Conservation (phyloP, 2,797 vertebrate species). For the Oreortyx pictus region DNA sequence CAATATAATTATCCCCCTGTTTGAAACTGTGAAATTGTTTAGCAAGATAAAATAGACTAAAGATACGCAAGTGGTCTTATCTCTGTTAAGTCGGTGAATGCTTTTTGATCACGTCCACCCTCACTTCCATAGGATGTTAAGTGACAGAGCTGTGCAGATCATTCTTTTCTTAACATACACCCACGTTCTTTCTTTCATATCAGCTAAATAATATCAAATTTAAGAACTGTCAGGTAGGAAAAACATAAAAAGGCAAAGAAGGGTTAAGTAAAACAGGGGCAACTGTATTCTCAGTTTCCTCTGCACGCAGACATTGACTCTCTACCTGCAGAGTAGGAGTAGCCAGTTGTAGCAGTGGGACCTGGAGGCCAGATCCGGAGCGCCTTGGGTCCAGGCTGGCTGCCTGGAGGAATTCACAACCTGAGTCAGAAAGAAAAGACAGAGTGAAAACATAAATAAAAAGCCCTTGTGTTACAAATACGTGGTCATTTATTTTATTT, state of each 20-base stretch:
- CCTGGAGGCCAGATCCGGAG: neutral
- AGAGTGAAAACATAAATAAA: neutral
- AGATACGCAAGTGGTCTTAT: conserved; percentile 58
- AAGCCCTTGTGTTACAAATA: rapidly evolving
- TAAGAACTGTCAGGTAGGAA: conserved; percentile 60
- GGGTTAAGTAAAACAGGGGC: neutral
- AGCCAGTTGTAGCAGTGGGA: neutral
- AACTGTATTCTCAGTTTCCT: conserved; percentile 1
- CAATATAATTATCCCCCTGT: conserved; percentile 51
- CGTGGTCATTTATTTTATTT: rapidly evolving
- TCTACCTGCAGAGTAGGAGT: neutral
- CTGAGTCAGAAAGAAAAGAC: neutral
- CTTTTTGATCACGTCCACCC: conserved; percentile 74
- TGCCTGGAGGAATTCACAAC: neutral
- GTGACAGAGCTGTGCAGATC: conserved; percentile 69
- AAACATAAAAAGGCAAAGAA: conserved; percentile 55
- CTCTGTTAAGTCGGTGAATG: conserved; percentile 53
- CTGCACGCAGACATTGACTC: neutral
- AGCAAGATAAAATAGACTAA: conserved; percentile 67
- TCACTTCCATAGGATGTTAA: conserved; percentile 75
- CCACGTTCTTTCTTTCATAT: conserved; percentile 68
- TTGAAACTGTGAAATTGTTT: conserved; percentile 40
- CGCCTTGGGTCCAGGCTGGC: neutral
- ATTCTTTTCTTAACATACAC: conserved; percentile 73
- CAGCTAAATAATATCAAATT: conserved; percentile 68